A percentile compares a stretch with the other conserved stretches of the same genome.
These are phyloP conservation scores for Xyrichtys novacula DNA, from an alignment of 2,797 vertebrate species.

Conservation along the genomic window DNA sequence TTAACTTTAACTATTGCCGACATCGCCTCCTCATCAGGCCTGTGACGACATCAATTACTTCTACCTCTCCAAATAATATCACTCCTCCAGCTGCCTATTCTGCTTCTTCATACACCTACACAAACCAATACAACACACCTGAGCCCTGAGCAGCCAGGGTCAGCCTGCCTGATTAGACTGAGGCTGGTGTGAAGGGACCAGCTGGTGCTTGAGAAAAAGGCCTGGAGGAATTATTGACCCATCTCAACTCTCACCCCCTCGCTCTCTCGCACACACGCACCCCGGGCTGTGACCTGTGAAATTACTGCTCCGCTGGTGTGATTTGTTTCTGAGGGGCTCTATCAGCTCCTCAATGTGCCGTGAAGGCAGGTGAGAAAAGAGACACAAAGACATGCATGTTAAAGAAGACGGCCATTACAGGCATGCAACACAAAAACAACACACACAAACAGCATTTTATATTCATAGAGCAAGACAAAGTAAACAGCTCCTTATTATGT, in stretches of 20 bases:
- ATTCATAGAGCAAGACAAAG: constrained; percentile 23
- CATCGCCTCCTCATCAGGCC: constrained; percentile 13
- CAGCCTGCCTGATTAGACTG: constrained; percentile 73
- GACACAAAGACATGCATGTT: constrained; percentile 32
- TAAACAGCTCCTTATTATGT: constrained; percentile 16
- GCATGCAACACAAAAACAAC: background rate
- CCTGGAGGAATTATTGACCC: constrained; percentile 83
- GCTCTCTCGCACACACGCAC: constrained; percentile 56
- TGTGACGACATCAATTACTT: constrained; percentile 25
- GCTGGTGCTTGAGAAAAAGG: constrained; percentile 75
- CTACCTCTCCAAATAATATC: constrained; percentile 12
- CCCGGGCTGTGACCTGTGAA: constrained; percentile 85
- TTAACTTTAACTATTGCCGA: background rate
- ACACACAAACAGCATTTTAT: constrained; percentile 4
- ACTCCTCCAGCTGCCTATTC: constrained; percentile 22
- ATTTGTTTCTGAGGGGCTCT: constrained; percentile 81
- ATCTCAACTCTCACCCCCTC: constrained; percentile 74
- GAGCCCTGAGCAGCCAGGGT: constrained; percentile 71
- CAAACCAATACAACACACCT: constrained; percentile 71
- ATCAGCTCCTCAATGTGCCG: constrained; percentile 79
- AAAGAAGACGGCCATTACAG: constrained; percentile 19
- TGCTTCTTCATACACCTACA: constrained; percentile 42
- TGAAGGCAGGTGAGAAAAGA: constrained; percentile 72
- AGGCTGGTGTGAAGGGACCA: constrained; percentile 75
- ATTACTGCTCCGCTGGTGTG: constrained; percentile 77